These are phyloP conservation scores for Lamellibrachia satsuma DNA, from an alignment of 2,888 invertebrate species.

Conservation along the genomic window DNA sequence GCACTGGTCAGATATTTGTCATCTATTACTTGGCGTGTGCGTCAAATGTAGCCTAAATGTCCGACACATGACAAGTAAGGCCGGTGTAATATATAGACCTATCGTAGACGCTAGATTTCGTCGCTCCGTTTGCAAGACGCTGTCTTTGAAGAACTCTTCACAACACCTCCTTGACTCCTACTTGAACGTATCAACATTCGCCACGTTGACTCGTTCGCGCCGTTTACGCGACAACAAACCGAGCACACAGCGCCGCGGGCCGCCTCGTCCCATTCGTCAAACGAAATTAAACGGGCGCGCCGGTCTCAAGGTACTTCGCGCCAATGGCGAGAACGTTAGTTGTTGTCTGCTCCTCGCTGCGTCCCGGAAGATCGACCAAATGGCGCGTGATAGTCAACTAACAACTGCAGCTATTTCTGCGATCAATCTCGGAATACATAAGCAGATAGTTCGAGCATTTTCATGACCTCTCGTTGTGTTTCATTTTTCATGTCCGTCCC, in stretches of 20 bases:
- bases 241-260: background rate
- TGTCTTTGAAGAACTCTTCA: background rate
- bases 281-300: background rate
- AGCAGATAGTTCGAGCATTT: background rate
- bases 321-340: background rate
- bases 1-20: too few species aligned
- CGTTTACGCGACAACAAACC: background rate
- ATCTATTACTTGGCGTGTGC: too few species aligned
- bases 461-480: background rate
- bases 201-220: background rate
- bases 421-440: conserved; percentile 1
- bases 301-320: background rate
- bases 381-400: background rate
- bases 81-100: too few species aligned
- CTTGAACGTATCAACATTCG: background rate
- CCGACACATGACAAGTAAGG: too few species aligned
- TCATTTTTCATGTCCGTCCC: background rate
- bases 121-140: background rate
- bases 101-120: too few species aligned
- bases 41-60: too few species aligned
- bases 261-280: background rate
- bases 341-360: background rate
- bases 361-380: conserved; percentile 3
- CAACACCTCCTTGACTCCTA: background rate
- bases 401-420: background rate